Conservation (phyloP, 2,113 vertebrate genomes). For the Plecturocebus donacophilus region DNA sequence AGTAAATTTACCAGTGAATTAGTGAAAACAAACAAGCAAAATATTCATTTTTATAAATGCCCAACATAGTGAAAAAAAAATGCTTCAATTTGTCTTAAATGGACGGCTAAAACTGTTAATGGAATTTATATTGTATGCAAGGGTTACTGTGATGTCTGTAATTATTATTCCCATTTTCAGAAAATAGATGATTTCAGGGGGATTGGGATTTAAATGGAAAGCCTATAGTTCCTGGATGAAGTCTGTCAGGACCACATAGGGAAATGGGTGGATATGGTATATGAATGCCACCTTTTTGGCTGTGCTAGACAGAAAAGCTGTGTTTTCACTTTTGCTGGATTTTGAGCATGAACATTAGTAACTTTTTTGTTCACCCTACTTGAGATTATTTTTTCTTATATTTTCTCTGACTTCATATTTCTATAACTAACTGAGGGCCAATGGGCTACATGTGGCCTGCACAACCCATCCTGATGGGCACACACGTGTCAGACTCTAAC, state of each 20-base stretch:
- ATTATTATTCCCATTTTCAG: neutral
- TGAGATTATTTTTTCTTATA: neutral
- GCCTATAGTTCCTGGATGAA: neutral
- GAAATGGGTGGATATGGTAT: fast-evolving
- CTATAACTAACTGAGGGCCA: too few species aligned
- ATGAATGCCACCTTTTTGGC: neutral
- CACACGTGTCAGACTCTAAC: fast-evolving
- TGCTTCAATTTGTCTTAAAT: neutral
- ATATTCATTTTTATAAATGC: constrained; percentile 15
- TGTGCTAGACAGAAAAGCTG: neutral
- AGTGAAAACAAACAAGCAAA: constrained; percentile 56
- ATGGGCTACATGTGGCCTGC: fast-evolving
- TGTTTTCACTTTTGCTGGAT: neutral
- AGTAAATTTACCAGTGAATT: constrained; percentile 58
- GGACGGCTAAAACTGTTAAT: neutral
- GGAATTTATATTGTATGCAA: neutral
- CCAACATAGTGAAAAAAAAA: neutral
- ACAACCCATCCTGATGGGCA: fast-evolving
- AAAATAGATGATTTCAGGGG: neutral
- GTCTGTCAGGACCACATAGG: neutral
- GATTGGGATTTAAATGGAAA: neutral
- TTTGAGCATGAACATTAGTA: neutral
- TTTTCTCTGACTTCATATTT: neutral
- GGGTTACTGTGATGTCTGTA: neutral
- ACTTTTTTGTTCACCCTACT: neutral